phyloP scores from a whole-genome alignment of 2,797 vertebrate species.

The Sebastes hopkinsi region DNA sequence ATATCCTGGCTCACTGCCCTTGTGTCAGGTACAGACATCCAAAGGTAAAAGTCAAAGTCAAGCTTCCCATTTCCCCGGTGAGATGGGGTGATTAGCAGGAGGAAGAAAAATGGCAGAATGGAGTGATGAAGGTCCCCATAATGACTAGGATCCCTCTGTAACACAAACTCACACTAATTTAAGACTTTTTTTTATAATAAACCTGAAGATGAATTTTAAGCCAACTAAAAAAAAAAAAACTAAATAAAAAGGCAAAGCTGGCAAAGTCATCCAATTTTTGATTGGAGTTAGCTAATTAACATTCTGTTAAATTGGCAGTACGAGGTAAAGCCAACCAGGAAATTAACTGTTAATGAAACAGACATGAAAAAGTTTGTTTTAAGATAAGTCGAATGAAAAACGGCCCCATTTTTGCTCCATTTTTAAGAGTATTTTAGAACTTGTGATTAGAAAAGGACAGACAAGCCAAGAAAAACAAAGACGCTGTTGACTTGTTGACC shows the following conservation, averaged over 20 bases:
- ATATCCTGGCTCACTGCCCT: constrained; percentile 67
- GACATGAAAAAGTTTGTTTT: neutral
- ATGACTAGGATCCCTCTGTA: constrained; percentile 12
- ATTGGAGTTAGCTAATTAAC: neutral
- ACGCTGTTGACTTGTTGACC: constrained; percentile 15
- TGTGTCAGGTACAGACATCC: constrained; percentile 62
- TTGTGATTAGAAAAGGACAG: neutral
- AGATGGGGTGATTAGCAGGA: constrained; percentile 61
- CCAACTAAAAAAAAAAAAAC: neutral
- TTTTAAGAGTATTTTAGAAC: neutral
- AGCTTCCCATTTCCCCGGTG: constrained; percentile 59
- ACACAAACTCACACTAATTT: constrained; percentile 12
- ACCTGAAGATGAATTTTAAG: neutral
- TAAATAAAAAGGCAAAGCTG: neutral
- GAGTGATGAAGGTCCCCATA: constrained; percentile 14
- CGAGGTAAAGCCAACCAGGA: neutral
- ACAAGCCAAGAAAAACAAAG: neutral
- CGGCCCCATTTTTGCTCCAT: neutral
- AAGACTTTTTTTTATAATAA: neutral
- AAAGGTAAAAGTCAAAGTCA: constrained; percentile 75
- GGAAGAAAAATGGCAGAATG: constrained; percentile 50
- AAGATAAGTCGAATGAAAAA: constrained; percentile 2
- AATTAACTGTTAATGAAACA: constrained; percentile 14
- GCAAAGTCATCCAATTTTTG: neutral
- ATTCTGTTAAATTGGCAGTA: neutral